Percentiles rank a stretch among this genome's conserved stretches.
Evolutionary conservation across 1,140 invertebrate genomes (phyloP).

Genomic region (Ceratosolen solmsi): DNA sequence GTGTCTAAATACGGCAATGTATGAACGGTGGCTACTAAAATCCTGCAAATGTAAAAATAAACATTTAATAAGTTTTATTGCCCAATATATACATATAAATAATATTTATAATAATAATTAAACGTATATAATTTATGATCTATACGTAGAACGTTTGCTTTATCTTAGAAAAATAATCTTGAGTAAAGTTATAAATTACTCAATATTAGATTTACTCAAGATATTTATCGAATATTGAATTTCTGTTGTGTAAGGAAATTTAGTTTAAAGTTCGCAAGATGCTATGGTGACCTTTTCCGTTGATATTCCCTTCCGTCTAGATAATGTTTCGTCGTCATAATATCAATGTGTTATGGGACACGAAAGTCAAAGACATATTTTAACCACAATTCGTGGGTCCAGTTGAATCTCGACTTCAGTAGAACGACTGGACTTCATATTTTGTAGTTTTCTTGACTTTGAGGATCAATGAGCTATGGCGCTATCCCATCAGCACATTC

Average conservation of each 20-base stretch:
- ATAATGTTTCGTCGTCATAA: background rate
- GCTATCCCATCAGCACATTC: too few relatives aligned
- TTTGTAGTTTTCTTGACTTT: background rate
- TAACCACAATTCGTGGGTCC: background rate
- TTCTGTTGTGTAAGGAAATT: too few relatives aligned
- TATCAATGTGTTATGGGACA: background rate
- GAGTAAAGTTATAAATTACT: too few relatives aligned
- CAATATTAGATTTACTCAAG: too few relatives aligned
- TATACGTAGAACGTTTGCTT: too few relatives aligned
- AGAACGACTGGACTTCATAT: background rate
- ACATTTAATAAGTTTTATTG: background rate
- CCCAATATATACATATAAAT: too few relatives aligned
- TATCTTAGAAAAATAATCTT: too few relatives aligned
- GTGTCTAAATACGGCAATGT: background rate
- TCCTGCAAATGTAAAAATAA: background rate
- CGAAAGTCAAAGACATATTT: background rate
- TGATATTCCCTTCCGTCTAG: background rate
- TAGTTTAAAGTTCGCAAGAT: too few relatives aligned
- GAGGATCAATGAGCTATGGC: background rate
- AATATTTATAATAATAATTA: too few relatives aligned
- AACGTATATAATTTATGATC: too few relatives aligned
- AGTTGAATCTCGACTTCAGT: background rate
- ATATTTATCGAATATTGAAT: too few relatives aligned
- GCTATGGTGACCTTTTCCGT: too few relatives aligned
- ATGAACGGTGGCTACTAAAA: background rate